Base-by-base conservation (phyloP, 2,888 invertebrate genomes). In the Listrodromus nycthemerus region DNA sequence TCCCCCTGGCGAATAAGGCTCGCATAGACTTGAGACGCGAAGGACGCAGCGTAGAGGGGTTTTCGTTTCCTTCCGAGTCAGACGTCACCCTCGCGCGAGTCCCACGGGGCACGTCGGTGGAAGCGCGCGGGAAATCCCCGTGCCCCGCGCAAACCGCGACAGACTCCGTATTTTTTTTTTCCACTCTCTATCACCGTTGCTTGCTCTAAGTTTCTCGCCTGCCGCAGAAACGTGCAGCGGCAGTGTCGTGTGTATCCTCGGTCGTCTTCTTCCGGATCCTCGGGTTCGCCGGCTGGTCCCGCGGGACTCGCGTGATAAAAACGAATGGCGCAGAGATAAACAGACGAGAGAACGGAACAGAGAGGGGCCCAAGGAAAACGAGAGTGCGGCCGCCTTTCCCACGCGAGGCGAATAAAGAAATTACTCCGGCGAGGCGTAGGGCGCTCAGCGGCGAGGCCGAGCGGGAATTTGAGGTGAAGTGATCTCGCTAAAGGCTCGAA, bases 381-480 rank as follows among this genome's bases (percentile, higher is more conserved):
- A 71, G 70, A 83, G 81, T 78, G 74, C 48, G 45, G 65, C 67
- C 55, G 41, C n/a, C 61, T 79, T 76, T 85, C 84, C 75, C 87
- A 80, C 80, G 84, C 85, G 88, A 89, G 87, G 85, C 88, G 91
- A 93, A 92, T 93, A 93, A 93, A 93, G 91, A 92, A 93, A 93
- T 93, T 92, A 93, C 92, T 89, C 88, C 85, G 85, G 87, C 88
- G 37, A 41, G 74, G 67, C 41, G 19, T 27, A 50, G 30, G 50
- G 37, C 24, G 50, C n/a, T n/a, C n/a, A n/a, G n/a, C n/a, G n/a
- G n/a, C n/a, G n/a, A n/a, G n/a, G 52, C n/a, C 37, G 88, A 88
- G 87, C 87, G 90, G 89, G 89, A 89, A 91, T 91, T 90, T 86
- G 30, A 13, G 63, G 55, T 8, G 10, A 37, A 61, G 65, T 71